Evolutionary conservation across 2,113 vertebrate genomes (phyloP), one percentile per base, ranked within the genome.

Genomic region (Otocyon megalotis): DNA sequence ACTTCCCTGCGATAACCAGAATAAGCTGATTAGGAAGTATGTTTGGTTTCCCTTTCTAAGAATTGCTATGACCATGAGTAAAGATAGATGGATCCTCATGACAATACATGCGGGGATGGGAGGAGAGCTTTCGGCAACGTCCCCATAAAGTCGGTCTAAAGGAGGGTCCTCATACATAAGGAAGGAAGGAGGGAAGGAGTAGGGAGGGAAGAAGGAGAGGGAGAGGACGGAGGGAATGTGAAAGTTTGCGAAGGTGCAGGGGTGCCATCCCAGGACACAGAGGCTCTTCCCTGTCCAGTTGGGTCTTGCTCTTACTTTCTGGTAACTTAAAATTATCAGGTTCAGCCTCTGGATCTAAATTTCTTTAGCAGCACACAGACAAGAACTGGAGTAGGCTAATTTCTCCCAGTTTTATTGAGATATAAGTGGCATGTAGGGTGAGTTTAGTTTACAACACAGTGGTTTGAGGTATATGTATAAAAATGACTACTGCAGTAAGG

Each of bases 241-340:
- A 35, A 16, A 19, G 37, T 3, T 11, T 15, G 1, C 13, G 10
- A 54, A 24, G 56, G 16, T 2, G 1, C 14, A n/a, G 7, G 35
- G 35, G 1, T 2, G 1, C 13, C 1, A 1, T 37, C 15, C 0
- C 0, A 10, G 32, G 20, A 60, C 67, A 5, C 37, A 24, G 26
- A 5, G 0, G 12, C 0, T 1, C 8, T 19, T n/a, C 11, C 0
- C 62, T n/a, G 26, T 13, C 9, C 0, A 2, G 16, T 13, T n/a
- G 5, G 30, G 0, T 19, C 7, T 22, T 72, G 12, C 22, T 43
- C 53, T 17, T 54, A 9, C 17, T 77, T 16, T 0, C 4, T 32
- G 85, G 17, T 74, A 72, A 15, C 20, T 16, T 84, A 48, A 77
- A 89, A 83, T 1, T 12, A 30, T 15, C 63, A 3, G 24, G 37